These are phyloP conservation scores for Micromussa lordhowensis DNA, from an alignment of 92 coral and sea anemone species.

Conservation along the genomic window DNA sequence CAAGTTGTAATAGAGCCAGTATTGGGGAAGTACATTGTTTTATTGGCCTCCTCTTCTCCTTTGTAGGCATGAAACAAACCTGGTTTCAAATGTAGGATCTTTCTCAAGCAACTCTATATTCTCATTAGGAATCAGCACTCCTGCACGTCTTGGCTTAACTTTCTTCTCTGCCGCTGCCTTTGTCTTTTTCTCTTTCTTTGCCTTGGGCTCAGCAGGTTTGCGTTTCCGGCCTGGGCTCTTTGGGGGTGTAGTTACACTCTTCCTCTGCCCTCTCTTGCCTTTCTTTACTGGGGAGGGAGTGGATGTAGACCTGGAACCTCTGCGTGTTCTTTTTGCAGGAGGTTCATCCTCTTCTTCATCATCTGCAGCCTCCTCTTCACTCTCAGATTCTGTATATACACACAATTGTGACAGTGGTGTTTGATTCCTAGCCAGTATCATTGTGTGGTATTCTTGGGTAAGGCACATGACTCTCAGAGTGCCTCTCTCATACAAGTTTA, in stretches of 20 bases:
- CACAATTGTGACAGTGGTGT: background rate
- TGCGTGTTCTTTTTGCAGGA: conserved; percentile 87
- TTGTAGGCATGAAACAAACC: conserved; percentile 38
- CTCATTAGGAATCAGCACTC: conserved; percentile 76
- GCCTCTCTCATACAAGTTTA: no score
- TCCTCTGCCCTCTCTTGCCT: conserved; percentile 44
- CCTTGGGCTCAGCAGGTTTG: conserved; percentile 57
- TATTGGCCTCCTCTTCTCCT: no score
- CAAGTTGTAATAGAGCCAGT: background rate
- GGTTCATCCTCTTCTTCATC: conserved; percentile 79
- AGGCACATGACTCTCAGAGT: no score
- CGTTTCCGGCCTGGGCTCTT: conserved; percentile 64
- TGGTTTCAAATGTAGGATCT: conserved; percentile 90
- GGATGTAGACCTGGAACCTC: conserved; percentile 56
- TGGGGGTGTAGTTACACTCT: conserved; percentile 53
- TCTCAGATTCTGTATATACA: background rate
- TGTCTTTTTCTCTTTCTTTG: conserved; percentile 56
- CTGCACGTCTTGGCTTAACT: conserved; percentile 76
- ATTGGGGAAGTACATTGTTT: no score
- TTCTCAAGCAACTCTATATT: conserved; percentile 68
- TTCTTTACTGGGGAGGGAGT: conserved; percentile 66
- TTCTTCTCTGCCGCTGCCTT: conserved; percentile 57
- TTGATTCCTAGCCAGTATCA: no score
- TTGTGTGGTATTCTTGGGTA: no score
- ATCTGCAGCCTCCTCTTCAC: conserved; percentile 29